These are phyloP conservation scores for Equus quagga DNA, from an alignment of 2,113 vertebrate species.

Conservation along the genomic window DNA sequence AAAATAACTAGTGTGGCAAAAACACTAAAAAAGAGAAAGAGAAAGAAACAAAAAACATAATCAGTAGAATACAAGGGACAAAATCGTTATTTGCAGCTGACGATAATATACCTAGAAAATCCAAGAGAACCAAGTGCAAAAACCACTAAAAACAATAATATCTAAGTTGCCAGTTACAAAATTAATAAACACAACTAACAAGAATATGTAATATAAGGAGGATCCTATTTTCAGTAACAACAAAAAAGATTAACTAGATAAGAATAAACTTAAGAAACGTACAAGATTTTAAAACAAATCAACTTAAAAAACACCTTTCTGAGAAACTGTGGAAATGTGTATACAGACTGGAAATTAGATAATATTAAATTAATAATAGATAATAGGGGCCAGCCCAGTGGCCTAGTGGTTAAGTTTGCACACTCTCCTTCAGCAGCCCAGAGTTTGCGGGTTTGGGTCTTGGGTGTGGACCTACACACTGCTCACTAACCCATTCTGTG, in stretches of 20 bases:
- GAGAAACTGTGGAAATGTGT: not conserved
- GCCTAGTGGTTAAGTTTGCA: too few species aligned
- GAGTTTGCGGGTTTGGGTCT: too few species aligned
- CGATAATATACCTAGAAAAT: constrained; percentile 3
- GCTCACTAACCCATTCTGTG: too few species aligned
- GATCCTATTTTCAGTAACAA: constrained; percentile 41
- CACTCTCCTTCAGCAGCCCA: too few species aligned
- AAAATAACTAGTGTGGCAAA: constrained; percentile 38
- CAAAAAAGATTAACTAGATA: not conserved
- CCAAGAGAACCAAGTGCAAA: constrained; percentile 6
- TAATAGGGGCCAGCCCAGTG: not conserved
- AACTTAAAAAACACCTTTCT: not conserved
- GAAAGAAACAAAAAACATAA: constrained; percentile 5
- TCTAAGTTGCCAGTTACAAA: not conserved
- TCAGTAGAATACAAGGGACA: not conserved
- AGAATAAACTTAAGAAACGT: constrained; percentile 38
- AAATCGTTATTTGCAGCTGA: constrained; percentile 22
- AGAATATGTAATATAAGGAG: not conserved
- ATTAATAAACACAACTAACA: not conserved
- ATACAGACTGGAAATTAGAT: not conserved
- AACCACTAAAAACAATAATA: not conserved
- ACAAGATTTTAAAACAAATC: constrained; percentile 21
- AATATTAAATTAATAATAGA: not conserved
- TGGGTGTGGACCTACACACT: too few species aligned
- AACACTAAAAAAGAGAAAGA: not conserved